Percentiles rank a stretch among this genome's conserved stretches.
Evolutionary conservation across 2,797 vertebrate genomes (phyloP).

Genomic region (Naso thynnoides): DNA sequence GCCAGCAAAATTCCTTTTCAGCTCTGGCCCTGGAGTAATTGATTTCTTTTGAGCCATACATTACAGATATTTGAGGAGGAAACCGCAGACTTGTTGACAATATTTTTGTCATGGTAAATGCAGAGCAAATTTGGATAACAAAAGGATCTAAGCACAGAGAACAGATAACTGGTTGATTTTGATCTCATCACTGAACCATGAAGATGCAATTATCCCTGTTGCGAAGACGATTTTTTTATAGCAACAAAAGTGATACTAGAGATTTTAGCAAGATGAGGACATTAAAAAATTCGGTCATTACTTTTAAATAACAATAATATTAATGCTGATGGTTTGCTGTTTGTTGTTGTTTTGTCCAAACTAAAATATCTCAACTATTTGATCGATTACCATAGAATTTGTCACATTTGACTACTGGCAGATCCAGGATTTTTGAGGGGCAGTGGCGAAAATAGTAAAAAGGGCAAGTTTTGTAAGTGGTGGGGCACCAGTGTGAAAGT

Average conservation of each 20-base stretch:
- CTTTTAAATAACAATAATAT: not conserved
- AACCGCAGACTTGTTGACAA: not conserved
- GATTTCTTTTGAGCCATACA: slow-evolving; percentile 22
- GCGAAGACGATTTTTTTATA: not conserved
- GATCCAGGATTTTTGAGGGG: too few relatives aligned
- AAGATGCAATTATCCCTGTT: slow-evolving; percentile 6
- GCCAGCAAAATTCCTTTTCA: slow-evolving; percentile 11
- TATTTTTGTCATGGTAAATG: slow-evolving; percentile 12
- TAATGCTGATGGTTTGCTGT: too few relatives aligned
- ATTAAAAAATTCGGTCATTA: not conserved
- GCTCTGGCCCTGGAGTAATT: slow-evolving; percentile 15
- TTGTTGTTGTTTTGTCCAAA: too few relatives aligned
- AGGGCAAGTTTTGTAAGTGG: too few relatives aligned
- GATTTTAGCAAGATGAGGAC: not conserved
- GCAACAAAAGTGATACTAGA: not conserved
- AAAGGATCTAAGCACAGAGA: not conserved
- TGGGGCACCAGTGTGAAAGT: too few relatives aligned
- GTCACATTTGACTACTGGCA: too few relatives aligned
- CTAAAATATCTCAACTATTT: too few relatives aligned
- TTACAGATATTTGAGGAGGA: slow-evolving; percentile 17
- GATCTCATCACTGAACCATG: slow-evolving; percentile 12
- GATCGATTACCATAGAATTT: not conserved
- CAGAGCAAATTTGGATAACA: slow-evolving; percentile 1
- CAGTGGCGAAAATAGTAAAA: too few relatives aligned
- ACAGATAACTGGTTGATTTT: not conserved